phyloP scores from a whole-genome alignment of 2,113 vertebrate species.

The Ia io region DNA sequence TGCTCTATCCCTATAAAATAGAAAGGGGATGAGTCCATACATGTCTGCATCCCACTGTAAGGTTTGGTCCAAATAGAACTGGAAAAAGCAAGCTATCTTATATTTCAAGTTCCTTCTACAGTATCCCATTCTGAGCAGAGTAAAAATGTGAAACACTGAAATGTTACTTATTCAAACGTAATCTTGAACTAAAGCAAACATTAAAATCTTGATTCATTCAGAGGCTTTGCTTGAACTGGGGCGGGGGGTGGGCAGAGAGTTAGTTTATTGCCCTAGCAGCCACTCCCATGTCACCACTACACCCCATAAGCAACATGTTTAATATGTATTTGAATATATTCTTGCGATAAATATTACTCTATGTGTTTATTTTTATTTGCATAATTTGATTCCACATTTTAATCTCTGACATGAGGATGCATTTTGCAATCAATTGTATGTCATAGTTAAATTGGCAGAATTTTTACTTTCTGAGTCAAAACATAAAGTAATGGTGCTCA shows the following conservation, averaged over 20 bases:
- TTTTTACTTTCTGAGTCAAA: background rate
- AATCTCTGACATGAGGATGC: background rate
- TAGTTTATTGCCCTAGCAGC: background rate
- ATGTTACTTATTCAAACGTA: background rate
- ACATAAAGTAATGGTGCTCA: background rate
- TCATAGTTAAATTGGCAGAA: background rate
- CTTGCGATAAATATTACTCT: background rate
- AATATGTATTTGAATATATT: background rate
- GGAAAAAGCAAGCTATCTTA: background rate
- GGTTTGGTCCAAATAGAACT: background rate
- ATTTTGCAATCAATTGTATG: background rate
- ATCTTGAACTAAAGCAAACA: background rate
- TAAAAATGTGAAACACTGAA: background rate
- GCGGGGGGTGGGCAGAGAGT: background rate
- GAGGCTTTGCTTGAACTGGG: background rate
- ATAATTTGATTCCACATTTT: background rate
- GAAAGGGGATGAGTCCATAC: background rate
- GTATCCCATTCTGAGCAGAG: background rate
- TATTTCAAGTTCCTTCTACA: background rate
- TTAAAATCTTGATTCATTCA: background rate
- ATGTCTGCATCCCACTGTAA: background rate
- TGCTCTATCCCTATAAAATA: background rate
- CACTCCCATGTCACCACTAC: background rate
- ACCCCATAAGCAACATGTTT: background rate
- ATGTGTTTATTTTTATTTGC: background rate